These are phyloP conservation scores for Corvus cornix DNA, from an alignment of 2,113 vertebrate species.

Conservation along the genomic window DNA sequence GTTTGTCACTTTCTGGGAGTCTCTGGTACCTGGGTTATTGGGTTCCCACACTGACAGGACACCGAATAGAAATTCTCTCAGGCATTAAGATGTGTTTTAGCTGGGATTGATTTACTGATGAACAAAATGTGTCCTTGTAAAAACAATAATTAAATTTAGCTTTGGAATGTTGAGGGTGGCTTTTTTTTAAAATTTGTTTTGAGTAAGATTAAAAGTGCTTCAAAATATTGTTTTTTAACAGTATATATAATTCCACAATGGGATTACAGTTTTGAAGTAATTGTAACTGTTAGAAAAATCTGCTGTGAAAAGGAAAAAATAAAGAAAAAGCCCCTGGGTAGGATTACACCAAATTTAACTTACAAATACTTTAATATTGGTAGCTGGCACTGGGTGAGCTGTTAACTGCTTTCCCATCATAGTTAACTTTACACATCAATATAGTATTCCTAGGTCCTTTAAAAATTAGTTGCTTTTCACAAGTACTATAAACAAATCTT, in stretches of 20 bases:
- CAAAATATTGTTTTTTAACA: not conserved
- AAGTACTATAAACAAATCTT: not conserved
- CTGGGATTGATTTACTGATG: not conserved
- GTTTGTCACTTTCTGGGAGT: not conserved
- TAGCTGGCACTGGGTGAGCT: not conserved
- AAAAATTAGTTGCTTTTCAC: not conserved
- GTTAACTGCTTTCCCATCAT: not conserved
- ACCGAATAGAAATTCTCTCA: not conserved
- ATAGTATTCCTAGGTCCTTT: not conserved
- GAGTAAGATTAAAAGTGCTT: not conserved
- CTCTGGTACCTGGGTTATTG: not conserved
- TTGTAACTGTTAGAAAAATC: not conserved
- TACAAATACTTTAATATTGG: not conserved
- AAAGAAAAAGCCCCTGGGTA: not conserved
- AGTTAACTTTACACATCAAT: not conserved
- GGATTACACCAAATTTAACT: not conserved
- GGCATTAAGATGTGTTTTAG: not conserved
- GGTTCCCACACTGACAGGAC: not conserved
- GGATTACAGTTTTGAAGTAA: not conserved
- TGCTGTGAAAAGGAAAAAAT: not conserved
- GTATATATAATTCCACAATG: not conserved
- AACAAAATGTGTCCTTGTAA: not conserved
- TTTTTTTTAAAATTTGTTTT: not conserved
- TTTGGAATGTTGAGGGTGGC: not conserved
- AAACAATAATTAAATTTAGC: not conserved